These are phyloP conservation scores for Anthrax anthrax DNA, from an alignment of 2,888 invertebrate species.

Conservation along the genomic window DNA sequence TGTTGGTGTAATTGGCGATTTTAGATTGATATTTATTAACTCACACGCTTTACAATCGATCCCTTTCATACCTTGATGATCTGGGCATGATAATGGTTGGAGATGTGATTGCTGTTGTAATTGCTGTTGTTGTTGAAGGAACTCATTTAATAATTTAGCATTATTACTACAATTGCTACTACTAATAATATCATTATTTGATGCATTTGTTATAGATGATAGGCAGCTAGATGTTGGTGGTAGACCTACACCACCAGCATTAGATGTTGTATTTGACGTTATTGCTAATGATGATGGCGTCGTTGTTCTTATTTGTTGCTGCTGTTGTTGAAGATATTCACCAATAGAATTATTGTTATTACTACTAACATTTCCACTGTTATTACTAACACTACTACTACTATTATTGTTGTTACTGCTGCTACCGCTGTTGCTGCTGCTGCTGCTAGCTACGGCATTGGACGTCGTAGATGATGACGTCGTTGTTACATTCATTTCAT, in stretches of 20 bases:
- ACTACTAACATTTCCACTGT: neutral
- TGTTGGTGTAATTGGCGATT: conserved; percentile 19
- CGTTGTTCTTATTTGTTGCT: conserved; percentile 4
- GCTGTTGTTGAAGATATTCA: conserved; percentile 2
- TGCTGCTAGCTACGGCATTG: conserved; percentile 12
- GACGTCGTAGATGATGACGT: neutral
- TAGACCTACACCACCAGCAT: conserved; percentile 1
- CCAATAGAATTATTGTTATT: neutral
- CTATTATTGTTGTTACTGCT: conserved; percentile 5
- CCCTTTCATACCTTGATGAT: conserved; percentile 28
- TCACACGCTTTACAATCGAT: conserved; percentile 33
- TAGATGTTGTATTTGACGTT: neutral
- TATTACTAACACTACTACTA: neutral
- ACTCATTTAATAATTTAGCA: conserved; percentile 30
- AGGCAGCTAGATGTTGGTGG: conserved; percentile 1
- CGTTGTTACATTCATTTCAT: neutral
- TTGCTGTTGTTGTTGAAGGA: conserved; percentile 29
- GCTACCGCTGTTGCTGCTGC: conserved; percentile 12
- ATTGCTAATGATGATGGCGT: conserved; percentile 4
- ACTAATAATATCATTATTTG: conserved; percentile 11
- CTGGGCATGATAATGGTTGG: conserved; percentile 19
- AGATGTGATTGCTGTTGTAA: conserved; percentile 17
- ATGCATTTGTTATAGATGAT: conserved; percentile 22
- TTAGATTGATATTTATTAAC: conserved; percentile 22
- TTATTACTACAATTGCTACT: conserved; percentile 18